Conservation (phyloP, 2,113 vertebrate species). For the Planiliza haematocheilus region DNA sequence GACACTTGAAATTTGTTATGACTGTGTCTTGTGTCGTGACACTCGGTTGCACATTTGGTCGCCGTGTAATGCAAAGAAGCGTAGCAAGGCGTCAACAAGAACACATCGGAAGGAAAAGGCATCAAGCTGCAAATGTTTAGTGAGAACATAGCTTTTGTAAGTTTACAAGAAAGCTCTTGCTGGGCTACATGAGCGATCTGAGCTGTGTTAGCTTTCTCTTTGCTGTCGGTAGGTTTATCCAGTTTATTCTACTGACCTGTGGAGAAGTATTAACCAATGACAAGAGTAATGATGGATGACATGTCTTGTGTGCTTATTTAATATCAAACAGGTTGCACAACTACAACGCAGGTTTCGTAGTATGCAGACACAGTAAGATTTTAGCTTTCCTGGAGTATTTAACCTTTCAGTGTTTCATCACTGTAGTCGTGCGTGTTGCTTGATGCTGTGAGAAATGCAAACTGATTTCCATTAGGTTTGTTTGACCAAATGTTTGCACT, state of each 20-base stretch:
- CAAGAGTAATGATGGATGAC: background rate
- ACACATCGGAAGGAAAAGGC: too few relatives aligned
- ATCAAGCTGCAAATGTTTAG: background rate
- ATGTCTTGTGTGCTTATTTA: background rate
- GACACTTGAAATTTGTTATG: too few relatives aligned
- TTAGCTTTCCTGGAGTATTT: constrained; percentile 2
- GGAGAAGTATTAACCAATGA: background rate
- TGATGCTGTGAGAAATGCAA: background rate
- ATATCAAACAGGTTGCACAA: constrained; percentile 1
- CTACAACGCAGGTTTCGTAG: too few relatives aligned
- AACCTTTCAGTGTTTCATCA: constrained; percentile 28
- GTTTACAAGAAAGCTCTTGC: too few relatives aligned
- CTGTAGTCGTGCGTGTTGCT: background rate
- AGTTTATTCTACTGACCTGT: background rate
- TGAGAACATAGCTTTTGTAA: background rate
- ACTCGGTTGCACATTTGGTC: too few relatives aligned
- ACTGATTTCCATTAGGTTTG: constrained; percentile 24
- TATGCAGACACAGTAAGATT: background rate
- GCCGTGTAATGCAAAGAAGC: too few relatives aligned
- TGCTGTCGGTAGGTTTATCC: background rate
- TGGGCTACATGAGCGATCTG: too few relatives aligned
- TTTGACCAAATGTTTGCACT: constrained; percentile 55
- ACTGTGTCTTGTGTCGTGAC: too few relatives aligned
- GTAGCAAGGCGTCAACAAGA: too few relatives aligned
- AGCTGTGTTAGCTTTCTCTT: background rate